Conservation (phyloP, 2,888 invertebrate species). For the Leptinotarsa peninsularis region DNA sequence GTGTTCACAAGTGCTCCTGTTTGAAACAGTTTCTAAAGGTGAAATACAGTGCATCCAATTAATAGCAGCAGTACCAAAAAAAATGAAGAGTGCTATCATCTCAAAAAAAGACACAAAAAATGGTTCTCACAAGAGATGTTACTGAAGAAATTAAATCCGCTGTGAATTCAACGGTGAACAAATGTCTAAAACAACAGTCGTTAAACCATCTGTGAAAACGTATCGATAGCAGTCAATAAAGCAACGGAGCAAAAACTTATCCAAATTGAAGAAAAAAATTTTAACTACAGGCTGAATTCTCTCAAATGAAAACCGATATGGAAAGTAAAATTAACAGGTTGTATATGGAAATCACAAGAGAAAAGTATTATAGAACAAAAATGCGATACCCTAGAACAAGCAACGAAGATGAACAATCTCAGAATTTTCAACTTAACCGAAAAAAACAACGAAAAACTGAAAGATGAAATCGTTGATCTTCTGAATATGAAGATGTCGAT, state of each 20-base stretch:
- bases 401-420: slow-evolving; percentile 18
- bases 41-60: too few species aligned
- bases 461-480: slow-evolving; percentile 22
- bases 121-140: slow-evolving; percentile 22
- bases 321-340: slow-evolving; percentile 19
- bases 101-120: slow-evolving; percentile 15
- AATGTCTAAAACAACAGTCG: too few species aligned
- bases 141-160: slow-evolving; percentile 7
- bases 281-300: slow-evolving; percentile 8
- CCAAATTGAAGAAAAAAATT: slow-evolving; percentile 13
- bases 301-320: slow-evolving; percentile 23
- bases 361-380: slow-evolving; percentile 21
- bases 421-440: slow-evolving; percentile 16
- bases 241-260: slow-evolving; percentile 19
- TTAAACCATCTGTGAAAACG: too few species aligned
- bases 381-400: slow-evolving; percentile 19
- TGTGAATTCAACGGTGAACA: too few species aligned
- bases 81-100: too few species aligned
- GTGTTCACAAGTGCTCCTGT: background rate
- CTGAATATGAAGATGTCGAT: slow-evolving; percentile 22
- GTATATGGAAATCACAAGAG: slow-evolving; percentile 19
- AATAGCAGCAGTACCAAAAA: too few species aligned
- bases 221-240: slow-evolving; percentile 10
- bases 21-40: too few species aligned
- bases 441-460: slow-evolving; percentile 19